These are phyloP conservation scores for Phyllostomus hastatus DNA, from an alignment of 2,113 vertebrate genomes.

Conservation along the genomic window DNA sequence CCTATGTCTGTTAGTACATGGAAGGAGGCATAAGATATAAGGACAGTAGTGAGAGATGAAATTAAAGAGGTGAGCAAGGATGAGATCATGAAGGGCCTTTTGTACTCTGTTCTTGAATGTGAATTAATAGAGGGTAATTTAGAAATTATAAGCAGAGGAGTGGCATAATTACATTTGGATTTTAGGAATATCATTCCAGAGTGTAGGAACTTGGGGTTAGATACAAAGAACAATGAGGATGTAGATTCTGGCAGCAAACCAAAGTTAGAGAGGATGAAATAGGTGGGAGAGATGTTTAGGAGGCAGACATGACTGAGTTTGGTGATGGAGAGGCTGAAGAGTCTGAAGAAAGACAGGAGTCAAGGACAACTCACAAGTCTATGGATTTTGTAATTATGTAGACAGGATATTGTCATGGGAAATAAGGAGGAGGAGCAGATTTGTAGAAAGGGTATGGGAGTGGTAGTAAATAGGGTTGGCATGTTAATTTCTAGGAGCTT, in stretches of 20 bases:
- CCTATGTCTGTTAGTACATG: background rate
- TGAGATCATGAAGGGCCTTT: background rate
- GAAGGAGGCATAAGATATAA: background rate
- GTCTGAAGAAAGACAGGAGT: background rate
- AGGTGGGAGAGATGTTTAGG: background rate
- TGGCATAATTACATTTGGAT: background rate
- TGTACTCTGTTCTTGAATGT: background rate
- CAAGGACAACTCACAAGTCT: background rate
- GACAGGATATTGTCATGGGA: background rate
- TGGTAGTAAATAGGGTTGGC: background rate
- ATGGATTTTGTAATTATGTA: background rate
- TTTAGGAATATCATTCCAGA: background rate
- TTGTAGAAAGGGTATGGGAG: background rate
- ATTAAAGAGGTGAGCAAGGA: background rate
- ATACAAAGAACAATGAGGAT: background rate
- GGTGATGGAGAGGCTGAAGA: background rate
- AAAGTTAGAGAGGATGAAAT: background rate
- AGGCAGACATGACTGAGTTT: background rate
- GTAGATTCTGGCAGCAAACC: background rate
- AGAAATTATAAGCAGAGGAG: background rate
- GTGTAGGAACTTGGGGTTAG: background rate
- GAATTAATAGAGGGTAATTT: background rate
- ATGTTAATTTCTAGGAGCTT: conserved; percentile 6
- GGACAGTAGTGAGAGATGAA: background rate
- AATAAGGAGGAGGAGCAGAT: background rate